phyloP scores from a whole-genome alignment of 1,140 invertebrate genomes.

The Zaprionus taronus region DNA sequence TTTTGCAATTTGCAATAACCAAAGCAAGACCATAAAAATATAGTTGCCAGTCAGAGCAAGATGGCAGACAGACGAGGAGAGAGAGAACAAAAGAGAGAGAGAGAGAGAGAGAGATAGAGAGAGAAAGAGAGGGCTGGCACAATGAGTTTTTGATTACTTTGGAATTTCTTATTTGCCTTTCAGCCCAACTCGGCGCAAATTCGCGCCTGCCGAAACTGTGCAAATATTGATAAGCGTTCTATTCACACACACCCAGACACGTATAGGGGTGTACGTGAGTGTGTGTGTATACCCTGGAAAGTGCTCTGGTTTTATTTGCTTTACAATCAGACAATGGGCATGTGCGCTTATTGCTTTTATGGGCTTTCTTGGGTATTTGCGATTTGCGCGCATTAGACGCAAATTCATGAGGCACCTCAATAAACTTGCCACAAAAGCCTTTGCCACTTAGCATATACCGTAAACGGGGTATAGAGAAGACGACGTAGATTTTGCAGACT shows the following conservation, averaged over 20 bases:
- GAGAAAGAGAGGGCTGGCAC: slow-evolving; percentile 40
- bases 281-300: slow-evolving; percentile 13
- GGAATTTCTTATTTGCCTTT: slow-evolving; percentile 81
- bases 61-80: slow-evolving; percentile 25
- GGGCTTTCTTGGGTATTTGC: slow-evolving; percentile 37
- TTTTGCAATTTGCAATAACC: slow-evolving; percentile 82
- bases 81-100: background rate
- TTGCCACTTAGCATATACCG: background rate
- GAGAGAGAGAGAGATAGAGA: background rate
- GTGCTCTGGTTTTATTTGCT: slow-evolving; percentile 59
- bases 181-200: slow-evolving; percentile 51
- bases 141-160: slow-evolving; percentile 83
- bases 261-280: background rate
- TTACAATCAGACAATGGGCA: slow-evolving; percentile 60
- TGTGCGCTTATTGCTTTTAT: slow-evolving; percentile 43
- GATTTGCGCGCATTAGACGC: slow-evolving; percentile 35
- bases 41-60: slow-evolving; percentile 55
- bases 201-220: slow-evolving; percentile 67
- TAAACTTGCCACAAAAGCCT: background rate
- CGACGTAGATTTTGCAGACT: no score
- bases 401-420: background rate
- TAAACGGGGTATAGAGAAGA: background rate
- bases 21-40: slow-evolving; percentile 78
- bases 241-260: slow-evolving; percentile 6
- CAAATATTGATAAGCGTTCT: slow-evolving; percentile 77